Evolutionary conservation across 2,113 vertebrate genomes (phyloP), one percentile per base, ranked within the genome.

Genomic region (Mohoua ochrocephala): DNA sequence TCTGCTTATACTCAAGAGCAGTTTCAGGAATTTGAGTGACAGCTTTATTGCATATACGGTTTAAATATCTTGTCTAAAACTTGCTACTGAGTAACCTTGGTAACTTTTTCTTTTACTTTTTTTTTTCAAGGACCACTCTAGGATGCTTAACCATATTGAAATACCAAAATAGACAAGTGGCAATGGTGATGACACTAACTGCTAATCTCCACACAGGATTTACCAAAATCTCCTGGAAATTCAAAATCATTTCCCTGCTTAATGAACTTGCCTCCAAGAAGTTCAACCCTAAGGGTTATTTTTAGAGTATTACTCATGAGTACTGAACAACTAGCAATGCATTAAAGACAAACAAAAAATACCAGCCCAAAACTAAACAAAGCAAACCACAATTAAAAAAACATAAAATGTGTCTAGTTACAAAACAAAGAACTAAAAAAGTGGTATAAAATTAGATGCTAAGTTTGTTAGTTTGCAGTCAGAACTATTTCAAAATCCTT

Each of bases 321-420:
- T 68, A 87, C 37, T 65, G 80, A 94, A 86, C 37, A 95, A 71
- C 18, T 41, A 94, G 52, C 50, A 93, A 60, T 28, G 39, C 53
- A 73, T 71, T 88, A 65, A 92, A 93, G 33, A 70, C 68, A 71
- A 92, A 81, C 35, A 86, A 91, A 93, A 89, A 92, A 70, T 52
- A 80, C 15, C 56, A 93, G 21, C 24, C 22, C 8, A 24, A 89
- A 94, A 77, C 39, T 49, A 95, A 94, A 86, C 65, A 83, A 91
- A 92, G 80, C 39, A 97, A 95, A 84, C 53, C 61, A n/a, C 83
- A 89, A 89, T 86, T 70, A 14, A 84, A 93, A 95, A 50, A 50
- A 8, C 52, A 81, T 39, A 78, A 88, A 95, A 64, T 0, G 2
- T n/a, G 35, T 65, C 67, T 79, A 91, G 56, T 73, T 94, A 61